Percentiles rank a stretch among this genome's conserved stretches.
These are phyloP conservation scores for Sinosuthora webbiana DNA, from an alignment of 2,113 vertebrate species.

Conservation along the genomic window DNA sequence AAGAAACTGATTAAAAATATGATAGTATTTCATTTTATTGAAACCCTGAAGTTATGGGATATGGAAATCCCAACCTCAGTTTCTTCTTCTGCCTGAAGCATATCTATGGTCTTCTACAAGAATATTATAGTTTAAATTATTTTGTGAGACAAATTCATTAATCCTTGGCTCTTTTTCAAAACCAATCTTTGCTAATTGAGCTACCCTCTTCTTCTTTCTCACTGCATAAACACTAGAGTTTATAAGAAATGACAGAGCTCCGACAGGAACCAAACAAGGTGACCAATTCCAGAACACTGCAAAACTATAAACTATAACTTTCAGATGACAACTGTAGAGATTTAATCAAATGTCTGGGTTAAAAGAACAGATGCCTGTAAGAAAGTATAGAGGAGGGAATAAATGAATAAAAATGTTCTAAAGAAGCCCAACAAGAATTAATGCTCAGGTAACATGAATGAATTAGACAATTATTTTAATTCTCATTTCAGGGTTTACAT, in stretches of 20 bases:
- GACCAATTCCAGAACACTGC: neutral
- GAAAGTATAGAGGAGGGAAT: neutral
- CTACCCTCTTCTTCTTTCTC: neutral
- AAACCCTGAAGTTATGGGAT: neutral
- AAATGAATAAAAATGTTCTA: neutral
- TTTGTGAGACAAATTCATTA: neutral
- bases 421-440: neutral
- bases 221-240: neutral
- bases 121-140: neutral
- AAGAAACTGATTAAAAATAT: neutral
- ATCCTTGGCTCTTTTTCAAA: neutral
- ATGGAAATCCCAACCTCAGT: neutral
- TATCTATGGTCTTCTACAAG: neutral
- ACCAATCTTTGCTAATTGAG: neutral
- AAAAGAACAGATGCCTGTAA: neutral
- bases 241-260: neutral
- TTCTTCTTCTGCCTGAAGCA: neutral
- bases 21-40: neutral
- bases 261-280: neutral
- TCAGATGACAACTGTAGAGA: accelerated
- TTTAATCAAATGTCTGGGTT: neutral
- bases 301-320: neutral
- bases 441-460: neutral
- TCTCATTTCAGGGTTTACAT: neutral
- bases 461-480: neutral